phyloP scores from a whole-genome alignment of 1,140 invertebrate genomes.

The Drosophila guanche region DNA sequence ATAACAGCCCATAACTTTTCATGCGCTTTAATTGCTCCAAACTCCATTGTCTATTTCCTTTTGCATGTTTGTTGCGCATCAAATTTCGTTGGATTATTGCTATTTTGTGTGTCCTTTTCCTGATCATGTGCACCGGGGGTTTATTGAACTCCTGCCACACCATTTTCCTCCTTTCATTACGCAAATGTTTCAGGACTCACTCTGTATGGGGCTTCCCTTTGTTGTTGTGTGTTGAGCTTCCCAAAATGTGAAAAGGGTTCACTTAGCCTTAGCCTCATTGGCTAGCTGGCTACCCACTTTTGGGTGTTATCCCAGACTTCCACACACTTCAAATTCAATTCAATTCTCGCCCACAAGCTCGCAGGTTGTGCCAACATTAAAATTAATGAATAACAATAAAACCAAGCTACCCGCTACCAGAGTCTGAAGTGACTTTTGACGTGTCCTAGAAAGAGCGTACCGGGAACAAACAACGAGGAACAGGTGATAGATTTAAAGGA shows the following conservation, averaged over 20 bases:
- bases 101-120: conserved; percentile 23
- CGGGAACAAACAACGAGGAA: conserved; percentile 1
- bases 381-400: conserved; percentile 80
- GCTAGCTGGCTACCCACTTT: conserved; percentile 51
- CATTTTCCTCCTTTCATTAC: conserved; percentile 39
- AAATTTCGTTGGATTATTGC: conserved; percentile 54
- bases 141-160: conserved; percentile 59
- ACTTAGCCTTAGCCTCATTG: conserved; percentile 81
- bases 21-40: conserved; percentile 61
- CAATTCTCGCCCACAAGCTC: conserved; percentile 48
- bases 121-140: conserved; percentile 25
- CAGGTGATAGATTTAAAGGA: not conserved
- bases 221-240: conserved; percentile 13
- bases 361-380: conserved; percentile 78
- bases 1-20: conserved; percentile 64
- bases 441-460: conserved; percentile 13
- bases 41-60: conserved; percentile 41
- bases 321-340: conserved; percentile 71
- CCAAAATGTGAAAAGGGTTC: conserved; percentile 79
- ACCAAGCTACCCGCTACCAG: conserved; percentile 25
- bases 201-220: conserved; percentile 55
- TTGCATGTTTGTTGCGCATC: conserved; percentile 66
- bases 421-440: conserved; percentile 44
- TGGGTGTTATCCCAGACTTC: conserved; percentile 75
- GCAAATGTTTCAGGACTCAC: conserved; percentile 33